Base-by-base conservation (phyloP, 35 echinoderm and acorn worm genomes). In the Patiria miniata region DNA sequence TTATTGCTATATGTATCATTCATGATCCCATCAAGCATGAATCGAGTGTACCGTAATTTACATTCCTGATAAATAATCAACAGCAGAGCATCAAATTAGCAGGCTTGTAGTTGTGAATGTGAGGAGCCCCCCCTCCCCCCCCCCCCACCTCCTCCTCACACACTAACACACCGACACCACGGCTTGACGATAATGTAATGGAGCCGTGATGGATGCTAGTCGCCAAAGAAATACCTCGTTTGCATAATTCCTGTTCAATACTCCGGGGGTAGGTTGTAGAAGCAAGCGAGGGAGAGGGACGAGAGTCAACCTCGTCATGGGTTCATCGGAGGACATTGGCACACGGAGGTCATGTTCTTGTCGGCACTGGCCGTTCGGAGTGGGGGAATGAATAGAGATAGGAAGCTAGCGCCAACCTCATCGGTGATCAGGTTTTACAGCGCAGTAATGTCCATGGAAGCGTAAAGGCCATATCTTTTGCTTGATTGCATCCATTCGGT, bases 161-260 rank as follows among this genome's bases (percentile, higher is more conserved):
- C 4, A 47, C 12, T 4, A 47, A 47, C 42, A 47, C 42, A 6
- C 42, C 4, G 42, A 47, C 42, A 47, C 42, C 42, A n/a, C n/a
- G n/a, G 42, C 4, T 47, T 47, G 42, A 47, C 42, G 4, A 47
- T n/a, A 73, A 73, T 73, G 65, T 73, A 73, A 73, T 16, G 65
- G 29, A 23, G 29, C 65, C 34, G 29, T 73, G 65, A 73, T 73
- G 21, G 65, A 73, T 73, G 34, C 26, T 34, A 26, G 14, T 12
- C 34, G 65, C 21, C 28, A 32, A 26, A 73, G 65, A 73, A 73
- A 73, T 32, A 73, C 21, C 65, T 32, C 65, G 29, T 73, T 73
- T 73, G 26, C 65, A 73, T 73, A 73, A 73, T 73, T 73, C 65
- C 65, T 30, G 65, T 73, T 23, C 65, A 18, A 73, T 73, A 26